A percentile compares a stretch with the other conserved stretches of the same genome.
Conservation (phyloP, 1,140 invertebrate species). For the Aphelinus atriplicis region DNA sequence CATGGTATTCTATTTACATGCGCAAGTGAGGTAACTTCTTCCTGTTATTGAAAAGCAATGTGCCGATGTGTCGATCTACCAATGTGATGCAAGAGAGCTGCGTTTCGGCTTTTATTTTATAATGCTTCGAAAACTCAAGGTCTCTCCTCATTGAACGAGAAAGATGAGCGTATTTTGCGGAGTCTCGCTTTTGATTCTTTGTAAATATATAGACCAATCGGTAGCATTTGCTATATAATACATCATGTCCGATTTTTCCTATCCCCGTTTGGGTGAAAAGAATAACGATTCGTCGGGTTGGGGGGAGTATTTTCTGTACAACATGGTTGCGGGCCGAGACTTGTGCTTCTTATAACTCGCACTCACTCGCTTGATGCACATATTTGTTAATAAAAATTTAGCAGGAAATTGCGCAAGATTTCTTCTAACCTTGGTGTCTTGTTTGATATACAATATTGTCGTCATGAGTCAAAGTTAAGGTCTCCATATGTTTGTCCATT, state of each 20-base stretch:
- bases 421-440: constrained; percentile 25
- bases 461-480: constrained; percentile 31
- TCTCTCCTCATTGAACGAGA: neutral
- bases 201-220: too few relatives aligned
- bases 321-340: neutral
- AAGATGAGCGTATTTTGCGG: too few relatives aligned
- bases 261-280: too few relatives aligned
- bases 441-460: constrained; percentile 31
- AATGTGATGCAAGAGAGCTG: constrained; percentile 25
- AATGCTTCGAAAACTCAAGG: constrained; percentile 19
- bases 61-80: constrained; percentile 11
- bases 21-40: constrained; percentile 33
- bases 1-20: constrained; percentile 22
- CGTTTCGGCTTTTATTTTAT: constrained; percentile 20
- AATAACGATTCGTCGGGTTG: neutral
- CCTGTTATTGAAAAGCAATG: constrained; percentile 35
- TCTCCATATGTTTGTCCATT: neutral
- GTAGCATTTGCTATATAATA: too few relatives aligned
- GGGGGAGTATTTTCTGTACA: constrained; percentile 22
- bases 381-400: constrained; percentile 33
- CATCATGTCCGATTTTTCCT: too few relatives aligned
- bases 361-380: neutral
- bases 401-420: constrained; percentile 23
- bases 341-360: constrained; percentile 3
- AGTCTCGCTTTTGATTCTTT: too few relatives aligned